These are phyloP conservation scores for Chauna torquata DNA, from an alignment of 2,113 vertebrate species.

Conservation along the genomic window DNA sequence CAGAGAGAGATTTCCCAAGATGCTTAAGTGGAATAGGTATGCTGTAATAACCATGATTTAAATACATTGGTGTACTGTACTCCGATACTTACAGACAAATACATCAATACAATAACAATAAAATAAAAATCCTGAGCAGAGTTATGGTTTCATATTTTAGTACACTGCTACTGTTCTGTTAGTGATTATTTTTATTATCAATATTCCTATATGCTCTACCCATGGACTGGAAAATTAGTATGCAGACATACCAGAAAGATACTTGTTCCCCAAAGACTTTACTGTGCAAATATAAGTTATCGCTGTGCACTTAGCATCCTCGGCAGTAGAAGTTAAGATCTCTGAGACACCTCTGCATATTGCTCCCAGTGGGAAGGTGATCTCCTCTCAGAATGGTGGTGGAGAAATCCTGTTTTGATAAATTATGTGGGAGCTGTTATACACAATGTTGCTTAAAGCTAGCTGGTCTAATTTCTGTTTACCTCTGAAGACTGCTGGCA, in stretches of 20 bases:
- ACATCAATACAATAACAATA: not conserved
- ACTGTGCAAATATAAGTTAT: not conserved
- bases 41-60: conserved; percentile 5
- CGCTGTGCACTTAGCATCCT: not conserved
- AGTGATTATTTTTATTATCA: not conserved
- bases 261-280: not conserved
- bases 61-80: not conserved
- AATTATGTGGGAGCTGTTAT: not conserved
- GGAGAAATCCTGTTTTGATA: not conserved
- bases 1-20: conserved; percentile 28
- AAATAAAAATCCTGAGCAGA: not conserved
- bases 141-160: not conserved
- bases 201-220: not conserved
- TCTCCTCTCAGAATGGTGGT: not conserved
- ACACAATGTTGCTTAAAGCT: not conserved
- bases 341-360: not conserved
- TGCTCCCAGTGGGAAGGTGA: not conserved
- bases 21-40: not conserved
- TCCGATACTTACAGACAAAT: not conserved
- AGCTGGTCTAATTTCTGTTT: not conserved
- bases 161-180: not conserved
- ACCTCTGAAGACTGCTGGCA: not conserved
- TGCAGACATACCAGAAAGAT: not conserved
- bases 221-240: not conserved
- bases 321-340: not conserved